These are phyloP conservation scores for Hermaeophaga mercurialis DNA, from an alignment of 2,888 invertebrate genomes.

Conservation along the genomic window DNA sequence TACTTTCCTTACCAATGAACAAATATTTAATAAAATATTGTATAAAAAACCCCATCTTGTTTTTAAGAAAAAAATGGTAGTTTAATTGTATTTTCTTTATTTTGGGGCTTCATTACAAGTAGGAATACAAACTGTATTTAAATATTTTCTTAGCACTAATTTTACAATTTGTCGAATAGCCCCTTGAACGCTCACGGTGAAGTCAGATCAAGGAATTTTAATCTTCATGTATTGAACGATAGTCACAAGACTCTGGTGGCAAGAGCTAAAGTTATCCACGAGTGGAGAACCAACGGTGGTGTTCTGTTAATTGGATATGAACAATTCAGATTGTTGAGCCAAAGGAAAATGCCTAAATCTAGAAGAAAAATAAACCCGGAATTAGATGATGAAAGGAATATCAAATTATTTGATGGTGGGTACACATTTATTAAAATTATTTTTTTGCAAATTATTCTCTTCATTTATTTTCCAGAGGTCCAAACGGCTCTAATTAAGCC, in stretches of 20 bases:
- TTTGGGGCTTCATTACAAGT: no score
- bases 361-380: conserved; percentile 65
- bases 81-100: no score
- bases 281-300: conserved; percentile 89
- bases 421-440: background rate
- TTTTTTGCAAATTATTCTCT: no score
- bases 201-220: conserved; percentile 80
- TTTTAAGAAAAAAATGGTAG: no score
- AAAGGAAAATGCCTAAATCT: conserved; percentile 72
- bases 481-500: conserved; percentile 85
- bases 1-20: no score
- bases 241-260: conserved; percentile 89
- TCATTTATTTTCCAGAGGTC: conserved; percentile 65
- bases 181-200: conserved; percentile 67
- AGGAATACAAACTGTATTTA: no score
- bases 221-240: conserved; percentile 90
- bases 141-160: conserved; percentile 8
- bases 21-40: no score
- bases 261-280: conserved; percentile 82
- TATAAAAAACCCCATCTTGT: no score
- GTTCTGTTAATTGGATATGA: conserved; percentile 97
- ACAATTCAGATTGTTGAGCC: conserved; percentile 86
- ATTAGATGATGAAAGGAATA: conserved; percentile 67
- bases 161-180: conserved; percentile 47
- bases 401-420: conserved; percentile 75